phyloP scores from a whole-genome alignment of 2,113 vertebrate species.

The Pseudonaja textilis region DNA sequence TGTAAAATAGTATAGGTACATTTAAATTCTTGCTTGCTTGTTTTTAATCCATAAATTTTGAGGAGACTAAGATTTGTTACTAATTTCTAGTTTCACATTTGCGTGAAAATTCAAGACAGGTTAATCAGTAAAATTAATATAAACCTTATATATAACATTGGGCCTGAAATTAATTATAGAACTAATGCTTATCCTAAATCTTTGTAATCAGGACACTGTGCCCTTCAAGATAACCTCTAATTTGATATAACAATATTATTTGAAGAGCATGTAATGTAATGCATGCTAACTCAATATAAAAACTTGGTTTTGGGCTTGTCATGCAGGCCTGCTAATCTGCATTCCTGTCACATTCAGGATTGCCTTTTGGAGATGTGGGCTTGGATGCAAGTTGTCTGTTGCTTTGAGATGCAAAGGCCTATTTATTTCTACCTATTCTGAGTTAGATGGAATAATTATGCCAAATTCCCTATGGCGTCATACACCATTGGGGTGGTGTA shows the following conservation, averaged over 20 bases:
- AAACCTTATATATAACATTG: background rate
- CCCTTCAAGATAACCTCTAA: background rate
- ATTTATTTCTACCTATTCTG: background rate
- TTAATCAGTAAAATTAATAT: background rate
- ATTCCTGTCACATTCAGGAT: background rate
- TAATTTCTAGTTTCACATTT: background rate
- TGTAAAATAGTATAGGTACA: conserved; percentile 14
- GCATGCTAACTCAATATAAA: background rate
- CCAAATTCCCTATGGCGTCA: background rate
- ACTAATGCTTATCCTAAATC: background rate
- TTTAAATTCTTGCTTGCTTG: background rate
- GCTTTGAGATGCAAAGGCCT: background rate
- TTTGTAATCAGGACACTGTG: background rate
- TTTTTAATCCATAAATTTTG: background rate
- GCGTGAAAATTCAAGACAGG: background rate
- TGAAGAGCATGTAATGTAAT: background rate
- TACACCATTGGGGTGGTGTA: background rate
- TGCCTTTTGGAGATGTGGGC: background rate
- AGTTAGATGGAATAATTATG: background rate
- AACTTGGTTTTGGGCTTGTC: background rate
- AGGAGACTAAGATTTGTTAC: background rate
- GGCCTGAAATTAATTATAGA: background rate
- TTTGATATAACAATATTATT: background rate
- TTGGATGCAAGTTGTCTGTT: background rate
- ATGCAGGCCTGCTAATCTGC: background rate